These are phyloP conservation scores for Syngnathoides biaculeatus DNA, from an alignment of 2,113 vertebrate genomes.

Conservation along the genomic window DNA sequence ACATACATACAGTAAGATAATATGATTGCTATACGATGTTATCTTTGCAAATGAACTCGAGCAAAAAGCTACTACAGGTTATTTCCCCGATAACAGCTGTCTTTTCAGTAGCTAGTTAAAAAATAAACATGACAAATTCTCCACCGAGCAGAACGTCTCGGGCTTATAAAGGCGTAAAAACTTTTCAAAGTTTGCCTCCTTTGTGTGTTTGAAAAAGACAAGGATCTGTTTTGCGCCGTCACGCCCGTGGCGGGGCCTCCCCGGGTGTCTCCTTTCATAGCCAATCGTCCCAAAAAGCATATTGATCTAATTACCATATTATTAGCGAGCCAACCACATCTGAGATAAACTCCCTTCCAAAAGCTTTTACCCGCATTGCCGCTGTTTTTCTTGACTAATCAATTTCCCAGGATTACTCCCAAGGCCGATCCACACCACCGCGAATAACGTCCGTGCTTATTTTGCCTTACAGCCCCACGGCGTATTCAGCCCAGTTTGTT, in stretches of 20 bases:
- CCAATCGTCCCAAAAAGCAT: conserved; percentile 44
- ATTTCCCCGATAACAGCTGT: neutral
- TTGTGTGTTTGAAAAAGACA: conserved; percentile 29
- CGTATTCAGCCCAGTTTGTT: conserved; percentile 55
- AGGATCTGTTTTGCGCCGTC: conserved; percentile 29
- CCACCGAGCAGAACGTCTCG: neutral
- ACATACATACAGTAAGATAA: neutral
- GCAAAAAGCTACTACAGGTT: neutral
- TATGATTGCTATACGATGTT: neutral
- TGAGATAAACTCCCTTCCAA: conserved; percentile 45
- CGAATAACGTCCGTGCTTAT: conserved; percentile 42
- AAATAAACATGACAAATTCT: neutral
- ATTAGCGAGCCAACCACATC: conserved; percentile 37
- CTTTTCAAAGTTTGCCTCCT: neutral
- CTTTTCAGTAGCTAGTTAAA: neutral
- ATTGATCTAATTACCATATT: conserved; percentile 56
- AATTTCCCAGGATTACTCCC: conserved; percentile 63
- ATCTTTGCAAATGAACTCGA: neutral
- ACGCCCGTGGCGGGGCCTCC: neutral
- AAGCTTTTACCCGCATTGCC: conserved; percentile 19
- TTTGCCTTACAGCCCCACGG: conserved; percentile 55
- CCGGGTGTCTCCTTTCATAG: conserved; percentile 38
- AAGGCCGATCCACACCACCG: conserved; percentile 31
- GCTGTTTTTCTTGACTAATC: conserved; percentile 65
- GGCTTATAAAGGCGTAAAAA: neutral